Evolutionary conservation across 2,113 vertebrate species (phyloP).

Genomic region (Gopherus evgoodei): DNA sequence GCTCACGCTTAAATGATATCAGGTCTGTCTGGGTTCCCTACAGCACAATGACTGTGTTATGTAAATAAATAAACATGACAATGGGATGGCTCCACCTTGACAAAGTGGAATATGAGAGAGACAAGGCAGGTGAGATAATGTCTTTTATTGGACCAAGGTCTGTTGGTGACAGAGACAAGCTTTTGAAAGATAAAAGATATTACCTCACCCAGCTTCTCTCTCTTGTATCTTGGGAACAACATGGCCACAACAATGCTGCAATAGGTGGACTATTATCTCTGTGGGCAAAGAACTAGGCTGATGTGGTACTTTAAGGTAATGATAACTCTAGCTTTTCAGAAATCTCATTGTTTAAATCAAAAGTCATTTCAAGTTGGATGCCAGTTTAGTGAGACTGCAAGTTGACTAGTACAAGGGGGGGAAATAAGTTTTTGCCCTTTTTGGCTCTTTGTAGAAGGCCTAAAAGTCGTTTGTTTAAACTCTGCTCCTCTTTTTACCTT

Average conservation of each 20-base stretch:
- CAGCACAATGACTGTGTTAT: background rate
- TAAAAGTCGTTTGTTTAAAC: background rate
- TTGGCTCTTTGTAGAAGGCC: background rate
- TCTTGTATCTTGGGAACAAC: background rate
- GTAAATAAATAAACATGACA: background rate
- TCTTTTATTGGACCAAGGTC: background rate
- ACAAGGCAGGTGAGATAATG: background rate
- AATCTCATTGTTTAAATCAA: constrained; percentile 7
- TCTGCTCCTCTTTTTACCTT: background rate
- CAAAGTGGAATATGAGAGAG: background rate
- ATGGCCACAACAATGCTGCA: background rate
- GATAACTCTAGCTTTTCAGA: background rate
- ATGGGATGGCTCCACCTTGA: background rate
- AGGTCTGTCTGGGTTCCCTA: background rate
- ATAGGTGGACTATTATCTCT: background rate
- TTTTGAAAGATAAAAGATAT: background rate
- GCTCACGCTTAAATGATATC: background rate
- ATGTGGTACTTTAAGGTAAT: background rate
- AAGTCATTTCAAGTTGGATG: background rate
- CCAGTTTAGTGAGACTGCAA: background rate
- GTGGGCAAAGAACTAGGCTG: background rate
- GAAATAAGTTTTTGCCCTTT: background rate
- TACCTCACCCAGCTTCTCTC: background rate
- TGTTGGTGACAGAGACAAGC: background rate
- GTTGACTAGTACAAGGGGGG: background rate